Evolutionary conservation across 2,888 invertebrate species (phyloP).

Genomic region (Callinectes sapidus): DNA sequence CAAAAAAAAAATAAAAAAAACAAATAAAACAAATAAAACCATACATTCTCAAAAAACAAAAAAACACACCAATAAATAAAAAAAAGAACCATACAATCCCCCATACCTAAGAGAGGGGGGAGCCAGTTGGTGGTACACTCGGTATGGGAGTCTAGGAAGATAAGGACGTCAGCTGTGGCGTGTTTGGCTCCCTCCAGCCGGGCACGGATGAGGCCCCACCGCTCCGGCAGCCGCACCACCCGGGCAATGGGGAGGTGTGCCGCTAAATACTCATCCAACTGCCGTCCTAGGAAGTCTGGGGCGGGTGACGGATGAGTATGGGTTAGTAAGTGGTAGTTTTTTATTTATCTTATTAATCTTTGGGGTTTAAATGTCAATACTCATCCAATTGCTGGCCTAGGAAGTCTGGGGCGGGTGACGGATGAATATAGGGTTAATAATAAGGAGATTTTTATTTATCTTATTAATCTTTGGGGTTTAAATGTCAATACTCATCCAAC

Average conservation of each 20-base stretch:
- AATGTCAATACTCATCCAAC: constrained; percentile 80
- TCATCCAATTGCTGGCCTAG: too few species aligned
- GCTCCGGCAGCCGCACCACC: constrained; percentile 83
- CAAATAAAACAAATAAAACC: too few species aligned
- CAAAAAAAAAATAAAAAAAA: too few species aligned
- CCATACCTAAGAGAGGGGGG: constrained; percentile 87
- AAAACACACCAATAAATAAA: not conserved
- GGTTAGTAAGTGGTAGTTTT: too few species aligned
- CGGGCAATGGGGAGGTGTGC: constrained; percentile 79
- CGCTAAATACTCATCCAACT: constrained; percentile 81
- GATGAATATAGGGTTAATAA: too few species aligned
- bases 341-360: too few species aligned
- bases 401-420: too few species aligned
- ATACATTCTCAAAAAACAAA: too few species aligned
- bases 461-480: too few species aligned
- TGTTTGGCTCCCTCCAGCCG: constrained; percentile 87
- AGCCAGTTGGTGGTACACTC: constrained; percentile 94
- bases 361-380: too few species aligned
- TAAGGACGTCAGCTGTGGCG: constrained; percentile 86
- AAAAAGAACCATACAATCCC: too few species aligned
- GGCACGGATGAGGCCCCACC: constrained; percentile 91
- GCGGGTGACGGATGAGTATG: not conserved
- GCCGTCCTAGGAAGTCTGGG: constrained; percentile 63
- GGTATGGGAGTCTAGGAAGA: constrained; percentile 94
- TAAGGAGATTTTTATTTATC: too few species aligned